A percentile compares a stretch with the other conserved stretches of the same genome.
Conservation (phyloP, 2,888 invertebrate species). For the Leucoma salicis region DNA sequence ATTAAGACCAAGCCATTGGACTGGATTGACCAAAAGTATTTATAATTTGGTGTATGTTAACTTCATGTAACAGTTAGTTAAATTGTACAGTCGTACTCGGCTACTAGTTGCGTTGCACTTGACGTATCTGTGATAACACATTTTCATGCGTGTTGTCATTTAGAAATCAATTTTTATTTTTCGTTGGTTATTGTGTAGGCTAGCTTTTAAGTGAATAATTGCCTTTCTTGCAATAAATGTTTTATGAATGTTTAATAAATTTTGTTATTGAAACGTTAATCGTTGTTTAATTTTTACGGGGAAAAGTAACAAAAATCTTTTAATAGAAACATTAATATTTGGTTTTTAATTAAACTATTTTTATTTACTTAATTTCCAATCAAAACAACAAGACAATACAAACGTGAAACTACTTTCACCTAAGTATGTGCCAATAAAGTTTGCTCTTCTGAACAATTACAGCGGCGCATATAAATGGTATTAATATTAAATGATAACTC, state of each 20-base stretch:
- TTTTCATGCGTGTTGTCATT: background rate
- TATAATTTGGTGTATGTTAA: no score
- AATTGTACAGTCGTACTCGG: no score
- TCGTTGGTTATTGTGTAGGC: constrained; percentile 1
- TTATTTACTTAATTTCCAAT: background rate
- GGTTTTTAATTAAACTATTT: no score
- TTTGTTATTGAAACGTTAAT: constrained; percentile 1
- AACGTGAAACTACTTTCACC: no score
- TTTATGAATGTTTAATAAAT: constrained; percentile 14
- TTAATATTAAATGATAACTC: constrained; percentile 59
- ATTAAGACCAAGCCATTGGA: no score
- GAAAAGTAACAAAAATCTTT: no score
- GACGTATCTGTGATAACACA: constrained; percentile 25
- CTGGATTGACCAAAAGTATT: no score
- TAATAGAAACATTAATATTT: no score
- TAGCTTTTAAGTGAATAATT: constrained; percentile 5
- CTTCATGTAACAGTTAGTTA: no score
- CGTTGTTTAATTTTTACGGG: constrained; percentile 1
- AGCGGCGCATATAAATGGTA: constrained; percentile 41
- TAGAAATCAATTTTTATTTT: background rate
- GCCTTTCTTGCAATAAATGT: constrained; percentile 10
- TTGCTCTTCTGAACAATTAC: background rate
- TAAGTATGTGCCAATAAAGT: no score
- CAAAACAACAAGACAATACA: background rate
- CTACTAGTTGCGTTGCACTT: constrained; percentile 7